These are phyloP conservation scores for Zaprionus ghesquierei DNA, from an alignment of 1,140 invertebrate genomes.

Conservation along the genomic window DNA sequence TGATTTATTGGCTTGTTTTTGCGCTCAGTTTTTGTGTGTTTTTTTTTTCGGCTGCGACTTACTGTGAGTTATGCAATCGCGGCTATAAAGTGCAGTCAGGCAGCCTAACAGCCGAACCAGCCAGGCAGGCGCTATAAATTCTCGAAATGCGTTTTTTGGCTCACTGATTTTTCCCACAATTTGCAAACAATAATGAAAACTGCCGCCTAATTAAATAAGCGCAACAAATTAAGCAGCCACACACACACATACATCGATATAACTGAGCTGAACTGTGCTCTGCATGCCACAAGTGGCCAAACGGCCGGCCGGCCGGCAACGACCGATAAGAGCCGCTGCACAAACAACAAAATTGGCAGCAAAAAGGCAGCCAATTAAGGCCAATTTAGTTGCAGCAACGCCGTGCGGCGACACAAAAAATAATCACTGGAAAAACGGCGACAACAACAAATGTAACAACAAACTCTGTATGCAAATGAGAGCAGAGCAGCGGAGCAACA, in stretches of 20 bases:
- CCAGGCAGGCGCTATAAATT: conserved; percentile 46
- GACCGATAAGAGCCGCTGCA: conserved; percentile 71
- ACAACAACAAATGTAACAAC: conserved; percentile 14
- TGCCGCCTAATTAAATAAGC: conserved; percentile 67
- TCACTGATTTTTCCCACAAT: conserved; percentile 75
- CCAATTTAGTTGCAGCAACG: conserved; percentile 75
- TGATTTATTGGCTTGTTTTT: conserved; percentile 77
- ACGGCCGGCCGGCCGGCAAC: conserved; percentile 57
- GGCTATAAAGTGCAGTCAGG: conserved; percentile 51
- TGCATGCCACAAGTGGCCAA: conserved; percentile 75
- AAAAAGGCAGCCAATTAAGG: conserved; percentile 75
- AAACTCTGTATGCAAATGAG: conserved; percentile 69
- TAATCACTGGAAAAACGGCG: conserved; percentile 62
- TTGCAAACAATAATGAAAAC: conserved; percentile 78
- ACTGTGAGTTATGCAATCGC: conserved; percentile 43
- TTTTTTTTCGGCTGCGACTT: conserved; percentile 56
- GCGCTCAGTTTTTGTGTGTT: conserved; percentile 36
- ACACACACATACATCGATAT: conserved; percentile 33
- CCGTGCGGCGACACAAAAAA: conserved; percentile 65
- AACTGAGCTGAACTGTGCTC: conserved; percentile 32
- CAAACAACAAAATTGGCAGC: conserved; percentile 52
- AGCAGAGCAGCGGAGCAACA: conserved; percentile 50
- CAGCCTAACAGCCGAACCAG: conserved; percentile 24
- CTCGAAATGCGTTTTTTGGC: conserved; percentile 55
- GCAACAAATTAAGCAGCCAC: conserved; percentile 53